Evolutionary conservation across 2,113 vertebrate genomes (phyloP).

Genomic region (Aramus guarauna): DNA sequence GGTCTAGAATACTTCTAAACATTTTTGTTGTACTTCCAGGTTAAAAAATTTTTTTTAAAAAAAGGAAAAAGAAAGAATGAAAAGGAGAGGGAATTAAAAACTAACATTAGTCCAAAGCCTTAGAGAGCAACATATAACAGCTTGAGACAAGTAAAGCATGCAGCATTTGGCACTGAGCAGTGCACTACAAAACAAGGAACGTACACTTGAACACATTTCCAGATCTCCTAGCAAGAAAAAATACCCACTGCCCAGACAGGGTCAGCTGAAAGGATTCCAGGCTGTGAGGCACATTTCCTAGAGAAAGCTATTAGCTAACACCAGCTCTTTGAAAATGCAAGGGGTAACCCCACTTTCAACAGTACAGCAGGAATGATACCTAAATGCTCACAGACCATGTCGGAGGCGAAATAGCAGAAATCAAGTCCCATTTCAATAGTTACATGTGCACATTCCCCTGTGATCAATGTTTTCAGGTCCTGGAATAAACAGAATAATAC

Average conservation of each 20-base stretch:
- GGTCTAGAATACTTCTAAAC: neutral
- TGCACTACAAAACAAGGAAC: neutral
- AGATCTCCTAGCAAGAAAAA: constrained; percentile 8
- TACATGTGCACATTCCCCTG: neutral
- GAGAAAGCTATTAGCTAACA: neutral
- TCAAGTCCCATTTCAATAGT: neutral
- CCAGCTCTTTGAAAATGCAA: neutral
- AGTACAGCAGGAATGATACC: neutral
- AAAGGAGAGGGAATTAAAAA: neutral
- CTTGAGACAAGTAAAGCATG: constrained; percentile 10
- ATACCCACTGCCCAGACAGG: neutral
- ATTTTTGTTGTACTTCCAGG: neutral
- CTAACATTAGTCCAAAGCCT: neutral
- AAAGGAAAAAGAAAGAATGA: neutral
- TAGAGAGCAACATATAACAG: neutral
- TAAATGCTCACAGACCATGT: neutral
- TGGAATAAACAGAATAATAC: neutral
- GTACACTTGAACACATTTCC: neutral
- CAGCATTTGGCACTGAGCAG: neutral
- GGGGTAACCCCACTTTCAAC: neutral
- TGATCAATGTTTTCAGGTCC: neutral
- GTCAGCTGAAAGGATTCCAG: neutral
- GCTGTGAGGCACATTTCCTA: neutral
- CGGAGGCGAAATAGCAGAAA: neutral
- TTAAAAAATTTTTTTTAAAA: neutral